Conservation (phyloP, 1,140 invertebrate genomes). For the Orchestia grillus region DNA sequence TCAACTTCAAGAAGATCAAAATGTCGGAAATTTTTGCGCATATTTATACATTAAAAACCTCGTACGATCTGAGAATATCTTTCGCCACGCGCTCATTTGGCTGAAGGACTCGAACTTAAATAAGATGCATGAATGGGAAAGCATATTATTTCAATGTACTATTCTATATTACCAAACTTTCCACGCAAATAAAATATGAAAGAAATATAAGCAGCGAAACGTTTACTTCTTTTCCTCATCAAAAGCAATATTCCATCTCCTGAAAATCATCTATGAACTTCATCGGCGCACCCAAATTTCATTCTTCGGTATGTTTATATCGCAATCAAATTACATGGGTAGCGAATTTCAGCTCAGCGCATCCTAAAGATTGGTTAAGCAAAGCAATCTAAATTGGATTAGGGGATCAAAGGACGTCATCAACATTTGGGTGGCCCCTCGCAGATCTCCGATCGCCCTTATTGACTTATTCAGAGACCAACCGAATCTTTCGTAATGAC, state of each 20-base stretch:
- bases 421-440: constrained; percentile 13
- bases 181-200: too few relatives aligned
- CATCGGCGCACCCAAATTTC: background rate
- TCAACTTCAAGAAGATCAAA: too few relatives aligned
- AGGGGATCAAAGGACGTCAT: constrained; percentile 42
- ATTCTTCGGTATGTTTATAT: background rate
- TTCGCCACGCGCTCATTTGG: too few relatives aligned
- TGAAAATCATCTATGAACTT: background rate
- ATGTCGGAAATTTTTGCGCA: too few relatives aligned
- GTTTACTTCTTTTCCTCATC: background rate
- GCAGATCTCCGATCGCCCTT: background rate
- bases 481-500: background rate
- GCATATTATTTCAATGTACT: too few relatives aligned
- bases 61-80: too few relatives aligned
- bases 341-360: background rate
- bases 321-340: background rate
- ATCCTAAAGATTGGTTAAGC: background rate
- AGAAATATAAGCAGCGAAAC: too few relatives aligned
- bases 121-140: too few relatives aligned
- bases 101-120: too few relatives aligned
- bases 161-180: too few relatives aligned
- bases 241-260: background rate
- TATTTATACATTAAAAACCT: too few relatives aligned
- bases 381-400: constrained; percentile 57
- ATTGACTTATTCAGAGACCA: constrained; percentile 44